Evolutionary conservation across 2,113 vertebrate genomes (phyloP).

Genomic region (Lampris megalopsis): DNA sequence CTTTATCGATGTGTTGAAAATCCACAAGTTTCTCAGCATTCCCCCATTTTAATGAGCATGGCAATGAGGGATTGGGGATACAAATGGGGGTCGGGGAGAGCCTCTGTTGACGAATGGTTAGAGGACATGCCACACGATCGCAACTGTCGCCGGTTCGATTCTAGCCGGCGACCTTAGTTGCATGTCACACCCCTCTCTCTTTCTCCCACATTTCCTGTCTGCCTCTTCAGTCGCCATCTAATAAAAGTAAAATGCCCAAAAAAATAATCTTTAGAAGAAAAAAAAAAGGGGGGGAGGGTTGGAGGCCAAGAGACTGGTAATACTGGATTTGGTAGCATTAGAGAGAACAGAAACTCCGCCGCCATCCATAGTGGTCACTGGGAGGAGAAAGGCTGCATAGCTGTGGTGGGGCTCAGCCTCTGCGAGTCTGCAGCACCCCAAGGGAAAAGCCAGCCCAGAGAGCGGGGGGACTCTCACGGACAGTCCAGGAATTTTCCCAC

Average conservation of each 20-base stretch:
- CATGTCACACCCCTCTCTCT: too few species aligned
- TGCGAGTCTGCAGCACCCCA: conserved; percentile 57
- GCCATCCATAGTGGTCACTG: conserved; percentile 49
- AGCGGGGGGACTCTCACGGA: conserved; percentile 79
- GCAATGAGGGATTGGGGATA: neutral
- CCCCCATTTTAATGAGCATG: conserved; percentile 10
- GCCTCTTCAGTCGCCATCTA: neutral
- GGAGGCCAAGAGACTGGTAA: conserved; percentile 5
- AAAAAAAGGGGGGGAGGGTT: conserved; percentile 9
- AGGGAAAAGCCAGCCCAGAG: conserved; percentile 75
- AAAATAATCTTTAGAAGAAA: neutral
- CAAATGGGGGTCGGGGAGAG: neutral
- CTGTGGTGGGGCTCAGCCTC: conserved; percentile 48
- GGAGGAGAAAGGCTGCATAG: conserved; percentile 46
- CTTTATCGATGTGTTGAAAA: conserved; percentile 53
- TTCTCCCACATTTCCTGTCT: too few species aligned
- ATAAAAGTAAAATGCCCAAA: neutral
- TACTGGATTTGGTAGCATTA: conserved; percentile 19
- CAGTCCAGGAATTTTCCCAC: conserved; percentile 82
- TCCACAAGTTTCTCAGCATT: conserved; percentile 12
- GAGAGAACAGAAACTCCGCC: neutral
- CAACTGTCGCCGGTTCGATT: too few species aligned
- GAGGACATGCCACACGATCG: too few species aligned
- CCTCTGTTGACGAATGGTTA: too few species aligned
- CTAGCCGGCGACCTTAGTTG: too few species aligned